phyloP scores from a whole-genome alignment of 2,797 vertebrate species.

The Danio aesculapii region DNA sequence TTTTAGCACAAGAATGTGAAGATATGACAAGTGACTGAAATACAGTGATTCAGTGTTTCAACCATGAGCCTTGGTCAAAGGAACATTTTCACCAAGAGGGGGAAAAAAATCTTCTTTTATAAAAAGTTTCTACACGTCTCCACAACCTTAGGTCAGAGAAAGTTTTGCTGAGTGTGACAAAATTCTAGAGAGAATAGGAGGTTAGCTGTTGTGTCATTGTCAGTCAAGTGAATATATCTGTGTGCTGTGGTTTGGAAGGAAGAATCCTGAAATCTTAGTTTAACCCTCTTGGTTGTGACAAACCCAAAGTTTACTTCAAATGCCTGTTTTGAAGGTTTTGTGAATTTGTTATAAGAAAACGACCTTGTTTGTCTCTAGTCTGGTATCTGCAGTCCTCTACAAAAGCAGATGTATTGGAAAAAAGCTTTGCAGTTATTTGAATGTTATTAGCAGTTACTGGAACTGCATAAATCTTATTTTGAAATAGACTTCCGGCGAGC shows the following conservation, averaged over 20 bases:
- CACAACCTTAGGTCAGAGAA: neutral
- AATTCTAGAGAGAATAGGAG: neutral
- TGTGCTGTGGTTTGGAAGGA: neutral
- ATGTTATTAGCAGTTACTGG: neutral
- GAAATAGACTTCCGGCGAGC: neutral
- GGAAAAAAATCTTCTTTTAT: neutral
- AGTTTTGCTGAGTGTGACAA: constrained; percentile 18
- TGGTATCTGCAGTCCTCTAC: neutral
- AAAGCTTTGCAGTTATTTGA: too few relatives aligned
- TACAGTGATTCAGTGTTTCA: neutral
- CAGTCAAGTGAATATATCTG: constrained; percentile 15
- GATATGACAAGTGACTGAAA: neutral
- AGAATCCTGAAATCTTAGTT: neutral
- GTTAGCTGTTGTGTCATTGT: constrained; percentile 7
- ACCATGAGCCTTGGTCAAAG: neutral
- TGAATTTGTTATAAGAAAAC: neutral
- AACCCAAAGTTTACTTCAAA: neutral
- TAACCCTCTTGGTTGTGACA: neutral
- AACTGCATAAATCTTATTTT: neutral
- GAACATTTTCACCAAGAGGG: neutral
- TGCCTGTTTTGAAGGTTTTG: neutral
- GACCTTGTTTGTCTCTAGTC: too few relatives aligned
- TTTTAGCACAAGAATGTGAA: neutral
- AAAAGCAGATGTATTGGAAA: neutral
- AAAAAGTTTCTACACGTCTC: neutral